phyloP scores from a whole-genome alignment of 1,140 invertebrate species.

The Diorhabda elongata region DNA sequence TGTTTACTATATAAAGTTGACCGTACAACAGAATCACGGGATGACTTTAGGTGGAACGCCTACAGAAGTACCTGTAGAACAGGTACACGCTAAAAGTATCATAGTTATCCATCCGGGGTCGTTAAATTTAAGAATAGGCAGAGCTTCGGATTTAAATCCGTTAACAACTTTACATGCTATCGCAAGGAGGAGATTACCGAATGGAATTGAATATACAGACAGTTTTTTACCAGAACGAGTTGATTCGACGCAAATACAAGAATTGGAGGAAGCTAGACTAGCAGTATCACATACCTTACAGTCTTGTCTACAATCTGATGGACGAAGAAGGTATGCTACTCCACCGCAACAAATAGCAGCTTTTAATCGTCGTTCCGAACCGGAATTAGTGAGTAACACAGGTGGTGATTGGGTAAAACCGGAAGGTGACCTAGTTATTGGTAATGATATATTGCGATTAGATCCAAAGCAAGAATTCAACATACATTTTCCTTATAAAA shows the following conservation, averaged over 20 bases:
- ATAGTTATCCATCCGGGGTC: slow-evolving; percentile 96
- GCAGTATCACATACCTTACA: slow-evolving; percentile 80
- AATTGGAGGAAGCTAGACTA: slow-evolving; percentile 78
- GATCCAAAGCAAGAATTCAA: slow-evolving; percentile 73
- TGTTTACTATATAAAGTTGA: too few relatives aligned
- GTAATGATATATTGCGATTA: slow-evolving; percentile 68
- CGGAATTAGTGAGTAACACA: slow-evolving; percentile 57
- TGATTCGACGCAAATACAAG: slow-evolving; percentile 61
- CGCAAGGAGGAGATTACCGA: slow-evolving; percentile 60
- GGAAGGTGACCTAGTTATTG: slow-evolving; percentile 59
- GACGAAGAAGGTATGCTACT: slow-evolving; percentile 70
- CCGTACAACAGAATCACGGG: too few relatives aligned
- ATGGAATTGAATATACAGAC: slow-evolving; percentile 59
- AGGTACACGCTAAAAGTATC: slow-evolving; percentile 66
- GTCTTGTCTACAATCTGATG: slow-evolving; percentile 77
- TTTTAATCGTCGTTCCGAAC: slow-evolving; percentile 72
- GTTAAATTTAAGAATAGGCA: slow-evolving; percentile 79
- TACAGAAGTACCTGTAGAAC: slow-evolving; percentile 24
- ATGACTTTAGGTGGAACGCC: slow-evolving; percentile 11
- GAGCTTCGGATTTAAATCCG: slow-evolving; percentile 85
- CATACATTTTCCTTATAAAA: slow-evolving; percentile 82
- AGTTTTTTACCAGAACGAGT: slow-evolving; percentile 61
- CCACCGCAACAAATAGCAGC: slow-evolving; percentile 83
- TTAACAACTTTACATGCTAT: slow-evolving; percentile 82
- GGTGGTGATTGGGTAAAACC: slow-evolving; percentile 59